These are phyloP conservation scores for Sciurus carolinensis DNA, from an alignment of 2,797 vertebrate species.

Conservation along the genomic window DNA sequence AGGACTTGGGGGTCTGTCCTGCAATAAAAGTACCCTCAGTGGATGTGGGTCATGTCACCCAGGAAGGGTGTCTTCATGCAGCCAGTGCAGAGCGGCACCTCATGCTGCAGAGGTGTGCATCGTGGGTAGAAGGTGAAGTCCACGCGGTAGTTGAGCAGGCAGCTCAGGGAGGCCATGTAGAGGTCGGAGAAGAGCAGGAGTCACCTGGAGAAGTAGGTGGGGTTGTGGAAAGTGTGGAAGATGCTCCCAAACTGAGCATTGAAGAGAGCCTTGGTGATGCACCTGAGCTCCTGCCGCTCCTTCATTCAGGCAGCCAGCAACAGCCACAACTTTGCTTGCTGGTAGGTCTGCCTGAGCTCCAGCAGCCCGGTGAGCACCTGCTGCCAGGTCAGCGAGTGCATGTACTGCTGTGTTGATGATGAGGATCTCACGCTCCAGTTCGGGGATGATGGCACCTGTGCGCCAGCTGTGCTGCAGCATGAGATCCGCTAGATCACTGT, in stretches of 20 bases:
- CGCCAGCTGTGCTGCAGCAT: constrained; percentile 92
- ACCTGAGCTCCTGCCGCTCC: constrained; percentile 91
- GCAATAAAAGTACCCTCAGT: constrained; percentile 86
- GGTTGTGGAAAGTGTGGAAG: constrained; percentile 92
- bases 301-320: constrained; percentile 91
- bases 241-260: constrained; percentile 92
- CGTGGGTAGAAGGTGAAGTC: constrained; percentile 92
- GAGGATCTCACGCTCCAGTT: constrained; percentile 91
- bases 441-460: constrained; percentile 91
- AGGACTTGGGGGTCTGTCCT: background rate
- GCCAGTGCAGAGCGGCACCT: constrained; percentile 91
- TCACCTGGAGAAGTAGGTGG: constrained; percentile 91
- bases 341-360: constrained; percentile 92
- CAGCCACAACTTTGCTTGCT: constrained; percentile 89
- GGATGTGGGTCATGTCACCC: constrained; percentile 91
- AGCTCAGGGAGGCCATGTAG: constrained; percentile 93
- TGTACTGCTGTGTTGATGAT: constrained; percentile 92
- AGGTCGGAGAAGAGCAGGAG: constrained; percentile 92
- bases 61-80: constrained; percentile 93
- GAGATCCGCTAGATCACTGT: constrained; percentile 92
- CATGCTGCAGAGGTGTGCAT: constrained; percentile 91
- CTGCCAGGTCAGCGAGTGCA: constrained; percentile 92
- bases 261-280: constrained; percentile 91
- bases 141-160: constrained; percentile 90
- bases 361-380: constrained; percentile 91